Conservation (phyloP, 2,113 vertebrate species). For the Gallinago media region DNA sequence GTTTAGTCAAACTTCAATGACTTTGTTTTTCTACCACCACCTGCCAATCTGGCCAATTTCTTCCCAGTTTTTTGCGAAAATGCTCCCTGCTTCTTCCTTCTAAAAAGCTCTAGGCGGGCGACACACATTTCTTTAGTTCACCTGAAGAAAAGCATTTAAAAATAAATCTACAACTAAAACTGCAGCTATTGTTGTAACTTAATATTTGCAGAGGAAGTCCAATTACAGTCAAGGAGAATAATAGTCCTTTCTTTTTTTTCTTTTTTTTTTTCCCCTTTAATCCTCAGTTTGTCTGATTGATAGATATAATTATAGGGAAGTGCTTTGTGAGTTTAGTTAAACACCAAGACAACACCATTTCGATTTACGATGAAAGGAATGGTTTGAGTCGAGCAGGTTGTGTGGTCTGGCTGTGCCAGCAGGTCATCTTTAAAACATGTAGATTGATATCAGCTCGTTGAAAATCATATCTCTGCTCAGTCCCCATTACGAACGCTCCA, state of each 20-base stretch:
- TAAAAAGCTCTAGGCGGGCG: background rate
- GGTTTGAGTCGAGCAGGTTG: background rate
- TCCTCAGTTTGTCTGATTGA: background rate
- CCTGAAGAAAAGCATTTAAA: background rate
- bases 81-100: background rate
- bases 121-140: background rate
- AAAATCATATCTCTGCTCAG: background rate
- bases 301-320: background rate
- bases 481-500: background rate
- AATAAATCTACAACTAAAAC: background rate
- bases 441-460: background rate
- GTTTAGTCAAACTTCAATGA: background rate
- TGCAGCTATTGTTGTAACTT: background rate
- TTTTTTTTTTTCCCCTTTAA: background rate
- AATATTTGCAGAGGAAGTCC: background rate
- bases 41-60: background rate
- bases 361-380: background rate
- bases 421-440: background rate
- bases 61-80: background rate
- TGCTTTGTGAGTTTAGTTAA: background rate
- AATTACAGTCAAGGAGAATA: background rate
- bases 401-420: background rate
- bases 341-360: background rate
- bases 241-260: background rate
- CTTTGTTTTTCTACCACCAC: background rate